These are phyloP conservation scores for Druon quercuslanigerum DNA, from an alignment of 1,140 invertebrate species.

Conservation along the genomic window DNA sequence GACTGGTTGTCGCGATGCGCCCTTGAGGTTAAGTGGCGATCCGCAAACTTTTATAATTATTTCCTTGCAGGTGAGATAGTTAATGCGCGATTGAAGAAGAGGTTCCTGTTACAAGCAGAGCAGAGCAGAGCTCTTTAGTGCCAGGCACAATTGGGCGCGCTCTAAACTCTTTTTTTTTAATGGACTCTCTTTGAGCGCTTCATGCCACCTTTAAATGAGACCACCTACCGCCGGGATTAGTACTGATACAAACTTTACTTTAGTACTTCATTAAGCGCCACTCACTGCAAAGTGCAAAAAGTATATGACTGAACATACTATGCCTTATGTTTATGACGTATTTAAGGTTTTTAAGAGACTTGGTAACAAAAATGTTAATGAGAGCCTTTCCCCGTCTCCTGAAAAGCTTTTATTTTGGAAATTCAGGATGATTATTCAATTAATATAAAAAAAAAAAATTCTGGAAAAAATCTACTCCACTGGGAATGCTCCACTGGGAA, in stretches of 20 bases:
- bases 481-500: too few relatives aligned
- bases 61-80: slow-evolving; percentile 57
- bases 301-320: too few relatives aligned
- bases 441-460: too few relatives aligned
- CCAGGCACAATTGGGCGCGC: slow-evolving; percentile 17
- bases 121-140: slow-evolving; percentile 25
- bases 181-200: slow-evolving; percentile 5
- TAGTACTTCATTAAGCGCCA: neutral
- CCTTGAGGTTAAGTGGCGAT: slow-evolving; percentile 60
- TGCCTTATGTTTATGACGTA: too few relatives aligned
- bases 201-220: slow-evolving; percentile 27
- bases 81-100: slow-evolving; percentile 52
- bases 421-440: too few relatives aligned
- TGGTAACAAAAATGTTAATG: too few relatives aligned
- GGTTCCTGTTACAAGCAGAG: slow-evolving; percentile 12
- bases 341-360: too few relatives aligned
- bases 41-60: slow-evolving; percentile 62
- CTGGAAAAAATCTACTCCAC: too few relatives aligned
- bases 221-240: slow-evolving; percentile 21
- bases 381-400: too few relatives aligned
- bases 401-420: too few relatives aligned
- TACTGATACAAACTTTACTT: slow-evolving; percentile 17
- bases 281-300: neutral
- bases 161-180: neutral
- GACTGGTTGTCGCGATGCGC: slow-evolving; percentile 58